Evolutionary conservation across 2,797 vertebrate genomes (phyloP).

Genomic region (Sebastes oblongus): DNA sequence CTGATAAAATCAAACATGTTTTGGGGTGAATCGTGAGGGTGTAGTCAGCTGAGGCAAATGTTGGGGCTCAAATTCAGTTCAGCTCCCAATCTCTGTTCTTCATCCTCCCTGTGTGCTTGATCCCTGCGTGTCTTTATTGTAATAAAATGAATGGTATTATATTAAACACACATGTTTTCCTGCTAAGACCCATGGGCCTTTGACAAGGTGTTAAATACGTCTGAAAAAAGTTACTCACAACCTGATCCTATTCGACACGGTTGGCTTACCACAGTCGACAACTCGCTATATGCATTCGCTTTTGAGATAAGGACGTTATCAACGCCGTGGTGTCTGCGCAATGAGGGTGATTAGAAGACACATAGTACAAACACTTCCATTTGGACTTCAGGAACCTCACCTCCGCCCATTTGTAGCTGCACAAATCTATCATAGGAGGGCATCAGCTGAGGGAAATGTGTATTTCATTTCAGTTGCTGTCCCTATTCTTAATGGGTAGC

Average conservation of each 20-base stretch:
- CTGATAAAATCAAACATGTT: neutral
- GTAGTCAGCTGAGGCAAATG: neutral
- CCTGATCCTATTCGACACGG: conserved; percentile 67
- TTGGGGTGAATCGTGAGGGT: neutral
- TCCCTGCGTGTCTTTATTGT: conserved; percentile 3
- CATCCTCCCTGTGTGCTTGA: neutral
- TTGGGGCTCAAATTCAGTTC: conserved; percentile 8
- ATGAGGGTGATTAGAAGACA: conserved; percentile 82
- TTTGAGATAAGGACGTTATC: conserved; percentile 74
- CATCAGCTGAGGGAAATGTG: conserved; percentile 81
- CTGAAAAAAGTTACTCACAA: conserved; percentile 57
- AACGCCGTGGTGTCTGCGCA: conserved; percentile 69
- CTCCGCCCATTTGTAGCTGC: conserved; percentile 71
- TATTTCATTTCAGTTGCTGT: conserved; percentile 82
- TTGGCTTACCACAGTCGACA: conserved; percentile 67
- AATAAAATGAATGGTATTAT: conserved; percentile 44
- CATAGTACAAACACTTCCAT: conserved; percentile 78
- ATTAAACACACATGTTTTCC: conserved; percentile 46
- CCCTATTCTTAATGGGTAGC: conserved; percentile 81
- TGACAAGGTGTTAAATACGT: conserved; percentile 69
- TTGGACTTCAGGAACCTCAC: conserved; percentile 77
- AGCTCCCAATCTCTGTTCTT: neutral
- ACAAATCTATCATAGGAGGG: conserved; percentile 81
- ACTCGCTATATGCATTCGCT: conserved; percentile 68
- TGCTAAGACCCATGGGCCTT: conserved; percentile 13